Evolutionary conservation across 2,113 vertebrate genomes (phyloP), one percentile per base, ranked within the genome.

Genomic region (Tinamus guttatus): DNA sequence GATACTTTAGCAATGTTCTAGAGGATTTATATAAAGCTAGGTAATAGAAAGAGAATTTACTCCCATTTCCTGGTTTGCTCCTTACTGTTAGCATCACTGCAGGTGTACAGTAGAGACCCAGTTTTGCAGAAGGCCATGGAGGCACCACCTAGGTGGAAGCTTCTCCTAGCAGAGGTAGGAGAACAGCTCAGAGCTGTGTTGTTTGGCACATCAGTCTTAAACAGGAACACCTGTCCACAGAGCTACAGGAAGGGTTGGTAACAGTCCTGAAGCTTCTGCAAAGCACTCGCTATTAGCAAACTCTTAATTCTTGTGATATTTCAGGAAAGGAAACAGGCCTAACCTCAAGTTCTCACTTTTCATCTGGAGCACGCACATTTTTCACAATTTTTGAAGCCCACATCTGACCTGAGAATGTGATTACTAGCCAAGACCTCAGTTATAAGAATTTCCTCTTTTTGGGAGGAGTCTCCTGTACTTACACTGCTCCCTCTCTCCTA

Each of bases 401-500:
- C 68, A 58, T 69, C 68, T 90, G 18, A 56, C 12, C 75, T 87
- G 52, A 75, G 47, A 87, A 87, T 69, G 47, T 86, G 73, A 94
- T 85, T 93, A 96, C 81, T 79, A 93, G 71, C 84, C 83, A 67
- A 73, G 68, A 79, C 71, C 38, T 84, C 28, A 85, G 67, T 6
- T 75, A 60, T 64, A 81, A 59, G 47, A 94, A 75, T 86, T 74
- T 41, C 6, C 7, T 68, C 28, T 68, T 93, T 94, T 45, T 81
- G 64, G 51, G 7, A 83, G 54, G 54, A 28, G 49, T 24, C 49
- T 49, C 49, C 49, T 49, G 49, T 49, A 21, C 49, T 49, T 49
- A 22, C 49, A 49, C 49, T 58, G 47, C 85, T 36, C 0, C 2
- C 8, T 51, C 9, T 22, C 3, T 13, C 98, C 65, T 98, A 99